A percentile compares a stretch with the other conserved stretches of the same genome.
phyloP scores from a whole-genome alignment of 2,113 vertebrate genomes.

The Suncus etruscus region DNA sequence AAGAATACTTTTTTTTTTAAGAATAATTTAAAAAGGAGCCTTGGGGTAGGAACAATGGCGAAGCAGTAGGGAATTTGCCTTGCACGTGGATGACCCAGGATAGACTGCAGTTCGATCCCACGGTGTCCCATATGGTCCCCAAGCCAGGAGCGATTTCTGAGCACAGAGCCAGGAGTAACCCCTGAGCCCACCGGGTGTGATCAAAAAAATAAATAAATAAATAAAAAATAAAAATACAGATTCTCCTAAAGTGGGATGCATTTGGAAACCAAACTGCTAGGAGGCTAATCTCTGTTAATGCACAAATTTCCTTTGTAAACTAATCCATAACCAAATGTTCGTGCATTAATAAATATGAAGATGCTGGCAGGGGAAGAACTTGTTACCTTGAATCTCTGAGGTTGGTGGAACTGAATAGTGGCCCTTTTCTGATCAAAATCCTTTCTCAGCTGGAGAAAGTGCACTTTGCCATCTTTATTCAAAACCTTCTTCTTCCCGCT shows the following conservation, averaged over 20 bases:
- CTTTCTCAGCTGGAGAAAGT: conserved; percentile 89
- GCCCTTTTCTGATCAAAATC: conserved; percentile 91
- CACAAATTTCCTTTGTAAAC: neutral
- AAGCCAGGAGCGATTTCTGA: too few species aligned
- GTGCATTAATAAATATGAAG: neutral
- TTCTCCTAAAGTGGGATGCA: neutral
- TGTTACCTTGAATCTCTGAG: conserved; percentile 96
- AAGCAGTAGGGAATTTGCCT: too few species aligned
- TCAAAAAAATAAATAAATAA: neutral
- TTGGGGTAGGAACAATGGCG: too few species aligned
- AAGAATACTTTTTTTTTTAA: neutral
- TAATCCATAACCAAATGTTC: neutral
- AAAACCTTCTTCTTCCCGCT: conserved; percentile 91
- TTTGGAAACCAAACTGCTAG: conserved; percentile 17
- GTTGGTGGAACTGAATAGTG: conserved; percentile 96
- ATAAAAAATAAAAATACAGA: neutral
- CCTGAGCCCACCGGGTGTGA: too few species aligned
- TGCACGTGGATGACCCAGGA: too few species aligned
- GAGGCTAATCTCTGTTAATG: neutral
- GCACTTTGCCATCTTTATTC: conserved; percentile 91
- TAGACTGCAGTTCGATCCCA: too few species aligned
- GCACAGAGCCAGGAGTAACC: too few species aligned
- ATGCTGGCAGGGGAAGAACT: neutral
- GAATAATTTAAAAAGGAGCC: too few species aligned
- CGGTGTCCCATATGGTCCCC: too few species aligned